Evolutionary conservation across 2,888 invertebrate genomes (phyloP).

Genomic region (Hofmannophila pseudospretella): DNA sequence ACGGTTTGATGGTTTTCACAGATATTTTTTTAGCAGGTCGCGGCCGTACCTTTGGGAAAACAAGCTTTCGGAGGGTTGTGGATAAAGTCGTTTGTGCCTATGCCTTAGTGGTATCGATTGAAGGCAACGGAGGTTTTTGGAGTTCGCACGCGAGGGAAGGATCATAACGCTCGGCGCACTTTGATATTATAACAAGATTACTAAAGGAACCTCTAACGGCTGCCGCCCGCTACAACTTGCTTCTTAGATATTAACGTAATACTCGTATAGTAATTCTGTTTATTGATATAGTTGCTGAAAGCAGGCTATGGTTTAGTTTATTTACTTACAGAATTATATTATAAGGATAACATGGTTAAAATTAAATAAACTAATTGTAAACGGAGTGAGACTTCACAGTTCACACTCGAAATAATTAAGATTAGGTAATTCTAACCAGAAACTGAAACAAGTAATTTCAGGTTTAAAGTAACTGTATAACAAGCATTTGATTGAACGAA

Average conservation of each 20-base stretch:
- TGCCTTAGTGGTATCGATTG: conserved; percentile 59
- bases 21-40: conserved; percentile 42
- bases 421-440: no score
- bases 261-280: conserved; percentile 14
- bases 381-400: no score
- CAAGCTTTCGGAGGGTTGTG: conserved; percentile 44
- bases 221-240: conserved; percentile 23
- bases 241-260: conserved; percentile 20
- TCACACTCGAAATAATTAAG: no score
- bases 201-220: conserved; percentile 41
- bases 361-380: no score
- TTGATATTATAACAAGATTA: conserved; percentile 62
- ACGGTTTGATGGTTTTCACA: conserved; percentile 44
- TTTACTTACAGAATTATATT: no score
- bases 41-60: conserved; percentile 38
- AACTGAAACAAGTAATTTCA: no score
- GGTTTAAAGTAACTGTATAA: no score
- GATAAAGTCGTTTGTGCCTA: conserved; percentile 58
- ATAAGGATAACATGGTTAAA: no score
- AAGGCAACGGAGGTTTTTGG: conserved; percentile 51
- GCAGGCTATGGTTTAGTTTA: conserved; percentile 1
- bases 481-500: no score
- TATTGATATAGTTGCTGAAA: conserved; percentile 7
- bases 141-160: conserved; percentile 63
- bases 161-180: conserved; percentile 54